Evolutionary conservation across 92 coral and sea anemone genomes (phyloP), one percentile per base, ranked within the genome.

Genomic region (Virgularia gustaviana): DNA sequence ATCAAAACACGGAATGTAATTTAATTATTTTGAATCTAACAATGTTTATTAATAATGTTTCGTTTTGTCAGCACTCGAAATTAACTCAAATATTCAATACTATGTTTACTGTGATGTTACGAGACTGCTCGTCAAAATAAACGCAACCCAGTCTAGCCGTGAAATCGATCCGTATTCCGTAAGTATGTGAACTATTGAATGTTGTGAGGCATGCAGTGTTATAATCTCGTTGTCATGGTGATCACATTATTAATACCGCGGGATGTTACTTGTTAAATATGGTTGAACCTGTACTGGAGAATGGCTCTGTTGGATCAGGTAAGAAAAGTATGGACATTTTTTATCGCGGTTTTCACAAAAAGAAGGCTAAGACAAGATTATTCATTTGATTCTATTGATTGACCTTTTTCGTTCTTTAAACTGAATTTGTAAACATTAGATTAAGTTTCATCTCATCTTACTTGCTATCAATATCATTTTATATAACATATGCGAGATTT

Each of bases 221-320:
- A 37, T 63, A 43, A 63, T 20, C 70, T 43, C 25, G 72, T 65
- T 65, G 72, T 42, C 72, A 65, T 65, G 72, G 72, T 41, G n/a
- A 65, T 42, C 34, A 0, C 30, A 18, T 8, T 12, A 16, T 31
- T 63, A 1, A 1, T 20, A 7, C 8, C 15, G 15, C 15, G 8
- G 22, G 22, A 5, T 15, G 55, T 15, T 5, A 4, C 18, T 4
- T 19, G 20, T 15, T 7, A 11, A 15, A 7, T 22, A 52, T 52
- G 58, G 58, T 15, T 25, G 55, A 52, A 16, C 58, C 2, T 52
- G 55, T 16, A 52, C 30, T 33, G 3, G 30, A 52, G 30, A 52
- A 52, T 52, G 13, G 10, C 3, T 52, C 55, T 47, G 6, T 22
- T 33, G 31, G 30, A 15, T 52, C 58, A 52, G 58, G 58, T 52